Evolutionary conservation across 30 jellyfish, hydroid and myxozoan species (phyloP).

Genomic region (Mastigias papua): DNA sequence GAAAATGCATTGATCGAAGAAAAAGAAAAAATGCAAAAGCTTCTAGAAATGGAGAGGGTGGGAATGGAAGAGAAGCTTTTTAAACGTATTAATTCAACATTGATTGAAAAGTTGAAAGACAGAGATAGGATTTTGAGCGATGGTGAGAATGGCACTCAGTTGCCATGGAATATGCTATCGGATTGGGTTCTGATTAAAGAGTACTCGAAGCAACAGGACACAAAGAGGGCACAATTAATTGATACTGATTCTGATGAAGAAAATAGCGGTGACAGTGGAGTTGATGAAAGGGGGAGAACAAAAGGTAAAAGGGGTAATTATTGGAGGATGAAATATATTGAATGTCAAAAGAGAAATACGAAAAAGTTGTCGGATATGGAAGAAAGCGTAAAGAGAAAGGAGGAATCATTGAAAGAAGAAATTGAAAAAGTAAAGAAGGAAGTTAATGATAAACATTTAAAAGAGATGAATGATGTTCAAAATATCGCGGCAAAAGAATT

Average conservation of each 20-base stretch:
- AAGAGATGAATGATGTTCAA: constrained; percentile 53
- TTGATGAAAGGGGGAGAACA: constrained; percentile 48
- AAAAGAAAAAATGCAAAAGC: constrained; percentile 57
- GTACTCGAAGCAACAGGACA: constrained; percentile 1
- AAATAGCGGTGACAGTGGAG: constrained; percentile 64
- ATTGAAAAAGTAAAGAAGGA: constrained; percentile 49
- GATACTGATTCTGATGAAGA: constrained; percentile 66
- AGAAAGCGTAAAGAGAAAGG: constrained; percentile 37
- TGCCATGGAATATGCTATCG: constrained; percentile 39
- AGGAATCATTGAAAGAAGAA: constrained; percentile 22
- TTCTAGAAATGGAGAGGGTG: constrained; percentile 46
- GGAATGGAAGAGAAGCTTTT: constrained; percentile 53
- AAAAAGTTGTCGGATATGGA: constrained; percentile 57
- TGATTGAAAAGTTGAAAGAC: constrained; percentile 44
- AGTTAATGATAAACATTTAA: constrained; percentile 22
- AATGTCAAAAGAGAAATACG: constrained; percentile 44
- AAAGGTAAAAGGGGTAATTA: constrained; percentile 55
- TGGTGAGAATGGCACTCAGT: constrained; percentile 5
- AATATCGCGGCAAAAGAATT: constrained; percentile 69
- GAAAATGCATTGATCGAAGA: constrained; percentile 61
- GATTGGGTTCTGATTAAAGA: constrained; percentile 52
- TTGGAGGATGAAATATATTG: constrained; percentile 64
- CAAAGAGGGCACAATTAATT: background rate
- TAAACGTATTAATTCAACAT: constrained; percentile 43
- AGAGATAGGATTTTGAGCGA: constrained; percentile 31